These are phyloP conservation scores for Darevskia nairensis DNA, from an alignment of 2,797 vertebrate species.

Conservation along the genomic window DNA sequence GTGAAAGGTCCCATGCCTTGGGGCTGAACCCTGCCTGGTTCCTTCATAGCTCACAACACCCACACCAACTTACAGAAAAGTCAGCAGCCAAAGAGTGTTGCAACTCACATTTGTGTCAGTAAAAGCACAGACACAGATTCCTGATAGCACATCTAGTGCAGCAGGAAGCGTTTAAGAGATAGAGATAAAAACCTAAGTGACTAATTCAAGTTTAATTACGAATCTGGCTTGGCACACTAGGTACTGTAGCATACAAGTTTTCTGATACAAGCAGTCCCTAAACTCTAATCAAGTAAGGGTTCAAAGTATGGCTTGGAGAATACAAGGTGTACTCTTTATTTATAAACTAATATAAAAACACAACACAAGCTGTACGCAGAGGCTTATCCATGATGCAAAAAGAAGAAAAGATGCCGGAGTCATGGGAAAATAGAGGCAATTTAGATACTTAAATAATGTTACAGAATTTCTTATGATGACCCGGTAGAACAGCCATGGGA, in stretches of 20 bases:
- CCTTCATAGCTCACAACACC: constrained; percentile 27
- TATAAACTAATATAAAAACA: too few relatives aligned
- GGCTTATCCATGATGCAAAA: too few relatives aligned
- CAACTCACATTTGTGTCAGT: neutral
- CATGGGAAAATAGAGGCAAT: too few relatives aligned
- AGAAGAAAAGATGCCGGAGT: too few relatives aligned
- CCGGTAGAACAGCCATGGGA: too few relatives aligned
- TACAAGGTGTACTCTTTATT: neutral
- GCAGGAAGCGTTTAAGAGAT: too few relatives aligned
- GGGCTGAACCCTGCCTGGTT: constrained; percentile 20
- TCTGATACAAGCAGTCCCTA: neutral
- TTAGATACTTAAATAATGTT: too few relatives aligned
- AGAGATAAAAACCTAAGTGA: too few relatives aligned
- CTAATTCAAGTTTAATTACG: too few relatives aligned
- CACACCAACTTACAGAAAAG: constrained; percentile 18
- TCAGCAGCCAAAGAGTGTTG: constrained; percentile 26
- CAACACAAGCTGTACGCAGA: too few relatives aligned
- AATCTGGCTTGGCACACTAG: neutral
- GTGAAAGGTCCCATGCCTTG: neutral
- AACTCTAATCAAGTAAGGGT: neutral
- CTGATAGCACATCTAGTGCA: fast-evolving
- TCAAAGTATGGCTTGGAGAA: neutral
- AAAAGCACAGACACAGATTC: neutral
- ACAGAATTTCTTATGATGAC: too few relatives aligned
- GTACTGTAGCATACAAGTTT: neutral